These are phyloP conservation scores for Callospermophilus lateralis DNA, from an alignment of 2,113 vertebrate species.

Conservation along the genomic window DNA sequence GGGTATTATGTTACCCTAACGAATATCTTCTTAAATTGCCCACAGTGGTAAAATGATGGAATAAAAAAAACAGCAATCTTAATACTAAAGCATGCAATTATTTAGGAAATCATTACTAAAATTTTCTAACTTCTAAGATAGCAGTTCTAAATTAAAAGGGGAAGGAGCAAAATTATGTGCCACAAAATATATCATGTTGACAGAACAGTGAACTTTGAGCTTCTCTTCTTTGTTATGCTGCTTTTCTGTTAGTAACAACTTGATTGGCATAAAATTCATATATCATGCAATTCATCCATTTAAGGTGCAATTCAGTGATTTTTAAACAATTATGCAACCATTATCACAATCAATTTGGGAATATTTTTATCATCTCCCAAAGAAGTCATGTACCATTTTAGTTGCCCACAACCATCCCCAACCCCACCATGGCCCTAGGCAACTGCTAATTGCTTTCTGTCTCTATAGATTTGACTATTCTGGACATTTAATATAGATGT, in stretches of 20 bases:
- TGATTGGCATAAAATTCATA: conserved; percentile 22
- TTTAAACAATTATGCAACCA: not conserved
- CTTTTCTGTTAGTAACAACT: not conserved
- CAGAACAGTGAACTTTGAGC: not conserved
- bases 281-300: not conserved
- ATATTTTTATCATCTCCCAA: not conserved
- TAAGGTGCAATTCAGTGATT: not conserved
- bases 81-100: not conserved
- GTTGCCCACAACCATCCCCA: not conserved
- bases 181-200: not conserved
- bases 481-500: conserved; percentile 36
- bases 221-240: not conserved
- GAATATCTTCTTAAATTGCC: conserved; percentile 13
- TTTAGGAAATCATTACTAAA: not conserved
- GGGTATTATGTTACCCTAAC: not conserved
- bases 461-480: conserved; percentile 36
- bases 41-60: not conserved
- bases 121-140: not conserved
- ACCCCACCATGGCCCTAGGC: not conserved
- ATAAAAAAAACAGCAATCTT: not conserved
- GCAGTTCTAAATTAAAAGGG: not conserved
- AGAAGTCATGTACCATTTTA: not conserved
- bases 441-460: conserved; percentile 33
- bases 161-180: not conserved
- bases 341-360: not conserved